Evolutionary conservation across 2,888 invertebrate genomes (phyloP).

Genomic region (Pachydiplax longipennis): DNA sequence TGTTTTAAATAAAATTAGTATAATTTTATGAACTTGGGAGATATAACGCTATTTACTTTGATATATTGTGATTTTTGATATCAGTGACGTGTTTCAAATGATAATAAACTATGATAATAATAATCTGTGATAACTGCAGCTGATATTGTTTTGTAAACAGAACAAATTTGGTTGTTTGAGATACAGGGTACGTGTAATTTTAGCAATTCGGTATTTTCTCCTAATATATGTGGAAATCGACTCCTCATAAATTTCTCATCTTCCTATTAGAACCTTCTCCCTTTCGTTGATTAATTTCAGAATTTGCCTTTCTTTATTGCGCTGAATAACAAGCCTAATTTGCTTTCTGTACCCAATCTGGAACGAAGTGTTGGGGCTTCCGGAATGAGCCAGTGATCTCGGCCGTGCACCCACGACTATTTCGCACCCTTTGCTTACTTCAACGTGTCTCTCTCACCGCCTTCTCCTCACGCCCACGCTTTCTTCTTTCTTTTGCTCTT

Average conservation of each 20-base stretch:
- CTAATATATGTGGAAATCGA: too few relatives aligned
- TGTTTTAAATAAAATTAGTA: too few relatives aligned
- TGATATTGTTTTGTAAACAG: too few relatives aligned
- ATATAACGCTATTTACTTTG: too few relatives aligned
- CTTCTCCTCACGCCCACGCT: not conserved
- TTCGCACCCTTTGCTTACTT: not conserved
- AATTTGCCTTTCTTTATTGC: not conserved
- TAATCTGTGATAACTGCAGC: too few relatives aligned
- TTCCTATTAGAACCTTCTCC: not conserved
- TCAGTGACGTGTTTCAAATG: too few relatives aligned
- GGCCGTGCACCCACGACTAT: not conserved
- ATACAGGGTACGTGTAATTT: too few relatives aligned
- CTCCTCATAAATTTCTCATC: not conserved
- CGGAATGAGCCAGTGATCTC: not conserved
- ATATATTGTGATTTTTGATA: too few relatives aligned
- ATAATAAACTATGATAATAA: too few relatives aligned
- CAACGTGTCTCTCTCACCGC: not conserved
- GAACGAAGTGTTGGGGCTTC: not conserved
- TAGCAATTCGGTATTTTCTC: not conserved
- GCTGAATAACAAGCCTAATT: too few relatives aligned
- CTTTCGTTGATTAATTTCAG: not conserved
- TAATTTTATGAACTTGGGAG: too few relatives aligned
- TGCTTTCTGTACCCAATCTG: not conserved
- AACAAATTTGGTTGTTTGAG: too few relatives aligned
- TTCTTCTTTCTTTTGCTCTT: not conserved